phyloP scores from a whole-genome alignment of 2,888 invertebrate species.

The Pegoplata infirma region DNA sequence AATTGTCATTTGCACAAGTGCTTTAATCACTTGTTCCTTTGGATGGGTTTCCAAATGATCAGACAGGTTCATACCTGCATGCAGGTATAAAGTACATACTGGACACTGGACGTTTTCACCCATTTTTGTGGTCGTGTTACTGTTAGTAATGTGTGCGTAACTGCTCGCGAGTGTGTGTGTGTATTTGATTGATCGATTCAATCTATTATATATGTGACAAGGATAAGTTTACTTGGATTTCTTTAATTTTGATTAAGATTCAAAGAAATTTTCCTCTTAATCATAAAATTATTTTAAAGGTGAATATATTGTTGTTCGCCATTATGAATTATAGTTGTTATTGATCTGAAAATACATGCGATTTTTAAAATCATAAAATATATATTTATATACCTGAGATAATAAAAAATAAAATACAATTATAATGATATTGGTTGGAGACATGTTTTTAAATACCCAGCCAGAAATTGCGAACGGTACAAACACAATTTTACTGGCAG shows the following conservation, averaged over 20 bases:
- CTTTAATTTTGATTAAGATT: conserved; percentile 12
- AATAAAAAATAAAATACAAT: too few relatives aligned
- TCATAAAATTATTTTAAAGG: conserved; percentile 42
- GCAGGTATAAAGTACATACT: conserved; percentile 89
- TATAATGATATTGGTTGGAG: too few relatives aligned
- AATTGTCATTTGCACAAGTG: conserved; percentile 80
- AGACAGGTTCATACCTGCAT: conserved; percentile 89
- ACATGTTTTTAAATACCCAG: too few relatives aligned
- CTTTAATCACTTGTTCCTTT: conserved; percentile 92
- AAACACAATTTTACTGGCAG: too few relatives aligned
- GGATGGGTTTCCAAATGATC: conserved; percentile 91
- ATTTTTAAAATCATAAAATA: too few relatives aligned
- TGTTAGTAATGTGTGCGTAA: background rate
- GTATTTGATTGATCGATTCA: conserved; percentile 22
- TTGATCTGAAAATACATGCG: conserved; percentile 27
- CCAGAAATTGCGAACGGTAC: too few relatives aligned
- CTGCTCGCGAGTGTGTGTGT: conserved; percentile 20
- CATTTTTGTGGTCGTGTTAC: conserved; percentile 69
- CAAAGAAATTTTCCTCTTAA: conserved; percentile 12
- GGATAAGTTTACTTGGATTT: background rate
- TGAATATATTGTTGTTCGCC: conserved; percentile 15
- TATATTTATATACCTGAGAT: too few relatives aligned
- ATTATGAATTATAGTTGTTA: conserved; percentile 16
- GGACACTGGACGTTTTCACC: conserved; percentile 83
- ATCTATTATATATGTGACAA: conserved; percentile 7